Evolutionary conservation across 2,888 invertebrate genomes (phyloP).

Genomic region (Orthosia gracilis): DNA sequence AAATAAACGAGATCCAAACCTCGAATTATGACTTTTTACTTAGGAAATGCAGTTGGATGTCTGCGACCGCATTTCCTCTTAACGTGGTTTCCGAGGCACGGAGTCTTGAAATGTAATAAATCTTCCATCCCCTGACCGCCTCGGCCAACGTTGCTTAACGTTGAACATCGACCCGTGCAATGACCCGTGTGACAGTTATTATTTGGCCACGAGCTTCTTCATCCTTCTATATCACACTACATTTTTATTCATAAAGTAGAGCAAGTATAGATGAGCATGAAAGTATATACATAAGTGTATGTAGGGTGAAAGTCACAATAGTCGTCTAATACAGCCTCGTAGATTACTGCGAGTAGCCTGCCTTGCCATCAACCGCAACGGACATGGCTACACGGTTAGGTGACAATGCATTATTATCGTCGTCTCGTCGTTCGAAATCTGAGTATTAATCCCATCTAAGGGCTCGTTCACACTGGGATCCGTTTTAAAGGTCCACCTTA

Average conservation of each 20-base stretch:
- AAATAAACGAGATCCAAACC: too few relatives aligned
- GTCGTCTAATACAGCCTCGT: constrained; percentile 51
- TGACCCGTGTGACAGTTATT: not conserved
- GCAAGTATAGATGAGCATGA: constrained; percentile 25
- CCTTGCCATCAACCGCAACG: constrained; percentile 49
- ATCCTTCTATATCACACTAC: not conserved
- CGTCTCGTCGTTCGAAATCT: constrained; percentile 40
- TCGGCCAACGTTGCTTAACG: too few relatives aligned
- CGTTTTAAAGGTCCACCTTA: too few relatives aligned
- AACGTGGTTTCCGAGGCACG: too few relatives aligned
- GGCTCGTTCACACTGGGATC: too few relatives aligned
- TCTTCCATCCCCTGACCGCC: too few relatives aligned
- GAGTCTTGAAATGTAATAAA: too few relatives aligned
- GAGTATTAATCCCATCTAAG: constrained; percentile 17
- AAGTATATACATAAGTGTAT: constrained; percentile 21
- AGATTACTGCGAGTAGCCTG: constrained; percentile 52
- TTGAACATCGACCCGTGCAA: too few relatives aligned
- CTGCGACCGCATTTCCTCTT: too few relatives aligned
- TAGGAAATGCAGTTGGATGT: too few relatives aligned
- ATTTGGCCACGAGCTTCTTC: not conserved
- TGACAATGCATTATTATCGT: constrained; percentile 57
- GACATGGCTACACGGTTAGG: constrained; percentile 42
- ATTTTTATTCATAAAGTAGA: not conserved
- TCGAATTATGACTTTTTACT: too few relatives aligned
- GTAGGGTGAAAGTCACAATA: constrained; percentile 49